phyloP scores from a whole-genome alignment of 2,888 invertebrate species.

The Himalopsyche anomala region DNA sequence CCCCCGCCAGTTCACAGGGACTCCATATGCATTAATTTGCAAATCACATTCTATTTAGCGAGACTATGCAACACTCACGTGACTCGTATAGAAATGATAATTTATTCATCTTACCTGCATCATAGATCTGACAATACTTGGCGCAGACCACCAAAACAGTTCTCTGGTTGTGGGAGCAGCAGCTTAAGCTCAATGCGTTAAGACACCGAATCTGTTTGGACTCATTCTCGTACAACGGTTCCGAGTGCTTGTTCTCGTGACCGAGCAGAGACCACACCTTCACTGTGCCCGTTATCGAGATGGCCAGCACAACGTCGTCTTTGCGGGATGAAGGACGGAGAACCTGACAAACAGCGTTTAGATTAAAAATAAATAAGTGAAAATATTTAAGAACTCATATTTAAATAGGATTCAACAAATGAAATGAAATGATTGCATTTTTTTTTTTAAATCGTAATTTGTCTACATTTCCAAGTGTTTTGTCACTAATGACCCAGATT shows the following conservation, averaged over 20 bases:
- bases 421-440: no score
- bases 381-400: no score
- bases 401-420: no score
- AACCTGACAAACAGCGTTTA: slow-evolving; percentile 71
- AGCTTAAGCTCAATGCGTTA: slow-evolving; percentile 94
- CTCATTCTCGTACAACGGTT: slow-evolving; percentile 96
- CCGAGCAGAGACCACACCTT: slow-evolving; percentile 97
- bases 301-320: slow-evolving; percentile 96
- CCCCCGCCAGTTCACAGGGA: no score
- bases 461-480: no score
- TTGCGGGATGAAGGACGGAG: slow-evolving; percentile 85
- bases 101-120: slow-evolving; percentile 78
- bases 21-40: no score
- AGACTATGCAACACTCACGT: no score
- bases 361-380: background rate
- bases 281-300: slow-evolving; percentile 96
- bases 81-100: background rate
- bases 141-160: slow-evolving; percentile 98
- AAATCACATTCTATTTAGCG: no score
- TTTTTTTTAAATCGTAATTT: no score
- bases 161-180: slow-evolving; percentile 96
- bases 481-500: no score
- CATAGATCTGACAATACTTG: slow-evolving; percentile 96
- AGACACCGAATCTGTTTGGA: slow-evolving; percentile 97
- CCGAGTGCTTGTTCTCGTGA: slow-evolving; percentile 90